phyloP scores from a whole-genome alignment of 2,888 invertebrate species.

The Flexamia atlantica region DNA sequence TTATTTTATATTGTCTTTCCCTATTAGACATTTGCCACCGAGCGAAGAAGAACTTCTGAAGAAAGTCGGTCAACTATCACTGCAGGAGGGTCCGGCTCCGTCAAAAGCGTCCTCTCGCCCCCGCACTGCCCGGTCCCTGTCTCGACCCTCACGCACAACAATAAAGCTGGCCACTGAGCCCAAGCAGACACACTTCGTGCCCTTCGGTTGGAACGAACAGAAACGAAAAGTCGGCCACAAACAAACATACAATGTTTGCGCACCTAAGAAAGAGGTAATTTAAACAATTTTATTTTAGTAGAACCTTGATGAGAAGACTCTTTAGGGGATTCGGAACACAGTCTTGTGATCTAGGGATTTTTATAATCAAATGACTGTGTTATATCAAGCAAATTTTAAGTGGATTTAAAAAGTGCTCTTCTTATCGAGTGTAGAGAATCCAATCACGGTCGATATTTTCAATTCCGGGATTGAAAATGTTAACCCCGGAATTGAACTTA shows the following conservation, averaged over 20 bases:
- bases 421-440: too few relatives aligned
- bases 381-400: too few relatives aligned
- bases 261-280: constrained; percentile 62
- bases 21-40: background rate
- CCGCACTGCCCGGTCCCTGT: constrained; percentile 23
- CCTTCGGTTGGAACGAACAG: constrained; percentile 61
- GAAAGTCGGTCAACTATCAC: constrained; percentile 15
- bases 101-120: background rate
- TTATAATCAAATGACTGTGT: too few relatives aligned
- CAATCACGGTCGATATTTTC: too few relatives aligned
- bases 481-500: too few relatives aligned
- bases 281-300: too few relatives aligned
- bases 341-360: too few relatives aligned
- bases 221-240: constrained; percentile 59
- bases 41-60: constrained; percentile 58
- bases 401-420: too few relatives aligned
- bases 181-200: constrained; percentile 63
- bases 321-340: too few relatives aligned
- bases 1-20: background rate
- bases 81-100: too few relatives aligned
- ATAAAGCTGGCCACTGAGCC: constrained; percentile 54
- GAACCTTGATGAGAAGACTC: too few relatives aligned
- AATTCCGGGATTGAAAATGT: too few relatives aligned
- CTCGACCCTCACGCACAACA: constrained; percentile 53
- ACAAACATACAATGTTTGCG: constrained; percentile 62